A percentile compares a stretch with the other conserved stretches of the same genome.
phyloP scores from a whole-genome alignment of 1,140 invertebrate genomes.

The Cotesia chilonis region DNA sequence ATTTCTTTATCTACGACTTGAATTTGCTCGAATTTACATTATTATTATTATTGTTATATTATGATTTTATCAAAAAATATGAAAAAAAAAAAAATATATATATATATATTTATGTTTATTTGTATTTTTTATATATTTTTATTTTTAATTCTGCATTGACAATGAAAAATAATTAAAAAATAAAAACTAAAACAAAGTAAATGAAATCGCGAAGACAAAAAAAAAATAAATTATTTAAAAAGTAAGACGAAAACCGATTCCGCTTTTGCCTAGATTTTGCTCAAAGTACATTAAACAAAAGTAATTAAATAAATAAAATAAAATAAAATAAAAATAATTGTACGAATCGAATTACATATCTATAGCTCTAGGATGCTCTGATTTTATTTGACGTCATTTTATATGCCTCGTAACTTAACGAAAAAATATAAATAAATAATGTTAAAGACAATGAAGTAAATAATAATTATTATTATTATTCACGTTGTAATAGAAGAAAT shows the following conservation, averaged over 20 bases:
- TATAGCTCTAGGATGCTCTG: slow-evolving; percentile 30
- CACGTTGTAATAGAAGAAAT: background rate
- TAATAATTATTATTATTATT: background rate
- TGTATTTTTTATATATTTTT: background rate
- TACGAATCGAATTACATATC: slow-evolving; percentile 37
- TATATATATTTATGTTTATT: too few species aligned
- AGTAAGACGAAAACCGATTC: slow-evolving; percentile 14
- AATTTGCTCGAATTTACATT: too few species aligned
- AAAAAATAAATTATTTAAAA: slow-evolving; percentile 17
- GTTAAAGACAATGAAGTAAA: background rate
- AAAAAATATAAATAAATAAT: background rate
- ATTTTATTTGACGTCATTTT: slow-evolving; percentile 32
- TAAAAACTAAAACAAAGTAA: slow-evolving; percentile 8
- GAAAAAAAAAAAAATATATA: too few species aligned
- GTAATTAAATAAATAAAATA: too few species aligned
- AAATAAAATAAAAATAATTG: background rate
- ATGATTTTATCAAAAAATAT: too few species aligned
- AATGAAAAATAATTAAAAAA: background rate
- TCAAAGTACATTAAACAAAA: slow-evolving; percentile 28
- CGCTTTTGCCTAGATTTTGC: slow-evolving; percentile 38
- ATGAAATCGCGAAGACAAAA: slow-evolving; percentile 17
- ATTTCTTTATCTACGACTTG: too few species aligned
- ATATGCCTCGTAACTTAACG: slow-evolving; percentile 15
- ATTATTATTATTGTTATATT: too few species aligned
- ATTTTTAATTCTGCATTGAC: background rate